A percentile compares a stretch with the other conserved stretches of the same genome.
These are phyloP conservation scores for Callionymus lyra DNA, from an alignment of 2,113 vertebrate species.

Conservation along the genomic window DNA sequence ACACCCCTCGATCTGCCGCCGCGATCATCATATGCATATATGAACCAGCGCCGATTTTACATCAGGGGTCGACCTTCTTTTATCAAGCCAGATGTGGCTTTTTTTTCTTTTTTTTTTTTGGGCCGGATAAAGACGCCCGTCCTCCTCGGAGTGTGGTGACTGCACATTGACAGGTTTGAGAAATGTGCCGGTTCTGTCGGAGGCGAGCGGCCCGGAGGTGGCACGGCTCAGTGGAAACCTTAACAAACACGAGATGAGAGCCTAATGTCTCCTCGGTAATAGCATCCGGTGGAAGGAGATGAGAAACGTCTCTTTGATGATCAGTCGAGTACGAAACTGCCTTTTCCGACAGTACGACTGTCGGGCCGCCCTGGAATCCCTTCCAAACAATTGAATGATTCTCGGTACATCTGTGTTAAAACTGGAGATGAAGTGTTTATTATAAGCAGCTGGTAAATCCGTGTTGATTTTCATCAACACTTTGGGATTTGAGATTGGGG, in stretches of 20 bases:
- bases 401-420: no score
- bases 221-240: slow-evolving; percentile 19
- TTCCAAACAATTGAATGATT: no score
- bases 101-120: slow-evolving; percentile 1
- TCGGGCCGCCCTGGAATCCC: no score
- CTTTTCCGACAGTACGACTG: neutral
- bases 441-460: no score
- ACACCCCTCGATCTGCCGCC: no score
- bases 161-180: slow-evolving; percentile 20
- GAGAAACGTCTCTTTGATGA: slow-evolving; percentile 18
- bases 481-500: no score
- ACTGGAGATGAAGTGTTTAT: no score
- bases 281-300: slow-evolving; percentile 13
- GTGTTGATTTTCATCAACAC: no score
- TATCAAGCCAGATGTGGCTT: neutral
- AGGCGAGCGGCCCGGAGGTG: slow-evolving; percentile 11
- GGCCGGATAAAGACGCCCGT: slow-evolving; percentile 6
- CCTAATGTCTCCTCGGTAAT: slow-evolving; percentile 16
- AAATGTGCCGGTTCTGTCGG: slow-evolving; percentile 17
- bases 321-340: slow-evolving; percentile 15
- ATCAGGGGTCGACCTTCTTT: neutral
- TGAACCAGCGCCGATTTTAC: neutral
- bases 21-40: neutral
- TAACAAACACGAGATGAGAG: slow-evolving; percentile 20
- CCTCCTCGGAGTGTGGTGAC: slow-evolving; percentile 9